Conservation (phyloP, 2,113 vertebrate species). For the Ctenodactylus gundi region DNA sequence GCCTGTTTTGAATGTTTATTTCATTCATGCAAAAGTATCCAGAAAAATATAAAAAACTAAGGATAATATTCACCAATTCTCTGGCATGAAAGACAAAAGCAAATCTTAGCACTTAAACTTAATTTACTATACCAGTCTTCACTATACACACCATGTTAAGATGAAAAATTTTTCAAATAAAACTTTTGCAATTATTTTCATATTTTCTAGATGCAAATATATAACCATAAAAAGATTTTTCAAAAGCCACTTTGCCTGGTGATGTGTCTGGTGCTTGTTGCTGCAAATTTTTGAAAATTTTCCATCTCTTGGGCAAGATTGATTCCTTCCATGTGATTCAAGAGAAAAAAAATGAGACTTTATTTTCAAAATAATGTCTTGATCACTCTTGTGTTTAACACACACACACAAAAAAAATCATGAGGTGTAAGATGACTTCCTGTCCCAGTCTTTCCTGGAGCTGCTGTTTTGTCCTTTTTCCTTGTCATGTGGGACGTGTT, state of each 20-base stretch:
- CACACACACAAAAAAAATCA: background rate
- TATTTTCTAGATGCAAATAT: background rate
- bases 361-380: background rate
- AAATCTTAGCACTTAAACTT: slow-evolving; percentile 4
- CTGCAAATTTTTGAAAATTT: background rate
- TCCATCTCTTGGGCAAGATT: background rate
- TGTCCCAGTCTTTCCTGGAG: background rate
- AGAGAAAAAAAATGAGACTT: background rate
- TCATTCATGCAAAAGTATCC: background rate
- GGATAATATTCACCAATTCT: background rate
- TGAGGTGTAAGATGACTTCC: background rate
- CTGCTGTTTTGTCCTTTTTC: background rate
- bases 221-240: background rate
- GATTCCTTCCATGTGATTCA: background rate
- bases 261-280: background rate
- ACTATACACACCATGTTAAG: background rate
- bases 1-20: background rate
- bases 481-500: background rate
- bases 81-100: background rate
- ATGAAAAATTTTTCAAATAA: background rate
- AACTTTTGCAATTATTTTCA: background rate
- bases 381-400: background rate
- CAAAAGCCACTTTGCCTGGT: background rate
- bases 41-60: background rate
- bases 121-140: background rate